Evolutionary conservation across 1,140 invertebrate species (phyloP).

Genomic region (Paraescarpia echinospica): DNA sequence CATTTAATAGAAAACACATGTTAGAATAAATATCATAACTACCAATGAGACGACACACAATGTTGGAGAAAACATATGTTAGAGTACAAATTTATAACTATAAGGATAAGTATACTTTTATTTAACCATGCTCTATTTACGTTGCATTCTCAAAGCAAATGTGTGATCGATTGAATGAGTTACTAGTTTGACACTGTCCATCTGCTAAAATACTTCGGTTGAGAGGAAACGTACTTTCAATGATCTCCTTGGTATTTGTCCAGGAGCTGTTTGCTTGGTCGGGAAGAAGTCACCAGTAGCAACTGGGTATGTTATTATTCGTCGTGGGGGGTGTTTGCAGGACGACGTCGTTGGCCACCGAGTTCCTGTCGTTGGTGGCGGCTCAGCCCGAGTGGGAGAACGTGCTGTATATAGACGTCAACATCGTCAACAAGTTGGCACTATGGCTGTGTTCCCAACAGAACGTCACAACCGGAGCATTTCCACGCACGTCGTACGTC

Average conservation of each 20-base stretch:
- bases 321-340: neutral
- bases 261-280: neutral
- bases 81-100: no score
- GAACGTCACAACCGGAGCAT: constrained; percentile 50
- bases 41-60: no score
- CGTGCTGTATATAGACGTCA: constrained; percentile 51
- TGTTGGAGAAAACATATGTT: no score
- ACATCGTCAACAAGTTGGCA: constrained; percentile 49
- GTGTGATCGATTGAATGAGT: no score
- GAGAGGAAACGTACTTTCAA: neutral
- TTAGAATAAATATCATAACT: no score
- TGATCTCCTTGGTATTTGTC: neutral
- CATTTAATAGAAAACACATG: no score
- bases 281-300: neutral
- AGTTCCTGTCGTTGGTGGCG: constrained; percentile 43
- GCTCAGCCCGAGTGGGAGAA: constrained; percentile 50
- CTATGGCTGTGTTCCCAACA: constrained; percentile 47
- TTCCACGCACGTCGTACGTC: constrained; percentile 34
- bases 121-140: no score
- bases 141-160: no score
- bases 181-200: no score
- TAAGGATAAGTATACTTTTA: no score
- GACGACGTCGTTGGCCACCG: constrained; percentile 56
- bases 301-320: neutral
- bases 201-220: no score